Conservation (phyloP, 2,888 invertebrate species). For the Macrophya annulata region DNA sequence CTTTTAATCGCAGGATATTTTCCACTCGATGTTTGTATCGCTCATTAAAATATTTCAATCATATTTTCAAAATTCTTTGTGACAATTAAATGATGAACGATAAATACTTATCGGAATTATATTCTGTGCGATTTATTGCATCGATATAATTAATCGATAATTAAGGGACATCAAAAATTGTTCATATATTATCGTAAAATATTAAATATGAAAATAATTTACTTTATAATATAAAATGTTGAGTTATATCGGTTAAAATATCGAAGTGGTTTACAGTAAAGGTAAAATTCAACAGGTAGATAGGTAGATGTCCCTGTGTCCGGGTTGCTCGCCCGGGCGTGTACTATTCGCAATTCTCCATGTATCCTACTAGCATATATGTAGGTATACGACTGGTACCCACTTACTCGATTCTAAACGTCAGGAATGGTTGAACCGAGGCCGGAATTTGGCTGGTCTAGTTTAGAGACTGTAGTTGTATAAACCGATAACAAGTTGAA, state of each 20-base stretch:
- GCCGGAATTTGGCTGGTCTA: constrained; percentile 16
- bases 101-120: neutral
- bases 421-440: constrained; percentile 27
- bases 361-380: constrained; percentile 3
- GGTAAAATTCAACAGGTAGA: constrained; percentile 51
- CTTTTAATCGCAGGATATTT: neutral
- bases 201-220: constrained; percentile 6
- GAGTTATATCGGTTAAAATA: constrained; percentile 7
- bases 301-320: constrained; percentile 39
- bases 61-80: neutral
- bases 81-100: neutral
- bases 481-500: constrained; percentile 33
- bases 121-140: neutral
- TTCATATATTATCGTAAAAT: neutral
- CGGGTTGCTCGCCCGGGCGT: constrained; percentile 36
- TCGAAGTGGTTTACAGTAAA: constrained; percentile 9
- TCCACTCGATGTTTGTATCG: neutral
- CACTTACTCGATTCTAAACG: constrained; percentile 40
- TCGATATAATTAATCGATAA: neutral
- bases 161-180: neutral
- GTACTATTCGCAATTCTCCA: constrained; percentile 19
- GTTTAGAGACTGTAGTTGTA: neutral
- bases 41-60: neutral
- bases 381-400: neutral
- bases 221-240: neutral